Base-by-base conservation (phyloP, 1,140 invertebrate species). In the Xylocopa sonorina region DNA sequence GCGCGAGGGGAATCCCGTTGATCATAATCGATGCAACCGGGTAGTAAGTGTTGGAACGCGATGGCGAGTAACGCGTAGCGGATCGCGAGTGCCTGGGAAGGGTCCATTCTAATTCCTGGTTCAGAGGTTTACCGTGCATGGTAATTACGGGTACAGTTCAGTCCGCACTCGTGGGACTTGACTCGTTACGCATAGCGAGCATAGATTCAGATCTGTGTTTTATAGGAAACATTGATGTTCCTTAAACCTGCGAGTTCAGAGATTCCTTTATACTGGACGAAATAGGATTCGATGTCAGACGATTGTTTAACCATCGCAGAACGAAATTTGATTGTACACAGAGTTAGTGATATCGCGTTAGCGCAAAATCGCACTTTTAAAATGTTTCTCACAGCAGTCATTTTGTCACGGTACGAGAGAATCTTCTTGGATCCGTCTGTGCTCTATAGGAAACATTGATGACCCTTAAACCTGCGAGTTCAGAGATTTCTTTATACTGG, bases 1-100 rank as follows among this genome's bases (percentile, higher is more conserved):
- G 77, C 60, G 72, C 74, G 53, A 68, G 77, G n/a, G n/a, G 50
- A 76, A 80, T 84, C 67, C 75, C 53, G 67, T 82, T 76, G 64
- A 80, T 80, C 81, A 72, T 84, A 80, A 84, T 83, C 83, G 81
- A 80, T 71, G 80, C 64, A n/a, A 18, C 38, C 24, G 18, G 3
- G 16, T 18, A 29, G 29, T 21, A 64, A 46, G 38, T 41, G 16
- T 0, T 27, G 16, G 18, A 16, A 27, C 24, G 18, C 24, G 41
- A 5, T 16, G 43, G 32, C 10, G 24, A 18, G 32, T 66, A 66
- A 18, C 7, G 60, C 16, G 21, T 1, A 27, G 38, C 14, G 6
- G 62, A 67, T 67, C 32, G 18, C 18, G 34, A 50, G 14, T 67
- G 18, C 27, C 43, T 34, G 64, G 64, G 21, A 67, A 50, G 64